Base-by-base conservation (phyloP, 1,140 invertebrate species). In the Arctopsyche grandis region DNA sequence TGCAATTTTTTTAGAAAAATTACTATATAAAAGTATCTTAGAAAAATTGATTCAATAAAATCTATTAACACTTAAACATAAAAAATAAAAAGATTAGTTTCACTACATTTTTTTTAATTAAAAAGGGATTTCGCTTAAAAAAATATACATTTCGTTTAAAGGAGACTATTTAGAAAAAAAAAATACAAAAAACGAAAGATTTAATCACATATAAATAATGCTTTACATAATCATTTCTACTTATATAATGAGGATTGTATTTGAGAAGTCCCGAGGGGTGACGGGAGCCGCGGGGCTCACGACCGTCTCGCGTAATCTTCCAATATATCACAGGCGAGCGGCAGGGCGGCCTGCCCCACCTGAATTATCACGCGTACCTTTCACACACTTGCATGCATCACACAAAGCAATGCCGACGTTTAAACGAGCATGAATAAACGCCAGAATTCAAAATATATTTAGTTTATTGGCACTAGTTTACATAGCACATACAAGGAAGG, bases 41-140 rank as follows among this genome's bases (percentile, higher is more conserved):
- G 81, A 82, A 82, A n/a, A 82, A 80, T 77, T 80, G 81, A 77
- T 75, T 82, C 81, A 82, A 82, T 82, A 82, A 82, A 82, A 82
- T 82, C 79, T 82, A 82, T 80, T 77, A 82, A 82, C 81, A 82
- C 81, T 82, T 82, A 82, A 38, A 82, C 79, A 60, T 63, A 82
- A 76, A 79, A 80, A 82, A 76, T 78, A 77, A 82, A 82, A 80
- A 80, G 79, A 82, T 79, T 75, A 79, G 73, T 60, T 75, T 76
- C 63, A 70, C 81, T 82, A 80, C 74, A 38, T 66, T 80, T 80
- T 69, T 46, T 79, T 75, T 80, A 76, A 78, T 69, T 26, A 63
- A 77, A 80, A 80, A 76, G 48, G 75, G 78, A 76, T 78, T 82
- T 79, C 77, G 43, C 71, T 80, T 82, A 80, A 82, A 82, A 82